Conservation (phyloP, 2,797 vertebrate species). For the Cyprinella venusta region DNA sequence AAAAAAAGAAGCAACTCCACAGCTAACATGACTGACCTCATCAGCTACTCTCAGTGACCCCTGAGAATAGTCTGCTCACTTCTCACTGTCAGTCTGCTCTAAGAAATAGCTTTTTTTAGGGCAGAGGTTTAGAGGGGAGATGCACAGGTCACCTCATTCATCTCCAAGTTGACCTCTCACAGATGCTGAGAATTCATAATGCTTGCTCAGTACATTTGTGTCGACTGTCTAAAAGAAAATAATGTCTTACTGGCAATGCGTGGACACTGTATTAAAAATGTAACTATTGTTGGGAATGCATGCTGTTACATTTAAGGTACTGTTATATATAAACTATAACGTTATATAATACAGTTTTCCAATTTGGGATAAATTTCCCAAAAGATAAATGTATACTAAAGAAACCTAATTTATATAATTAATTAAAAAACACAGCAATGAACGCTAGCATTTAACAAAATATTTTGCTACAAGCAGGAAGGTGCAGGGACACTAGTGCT, state of each 20-base stretch:
- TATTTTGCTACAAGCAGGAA: neutral
- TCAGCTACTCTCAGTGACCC: conserved; percentile 37
- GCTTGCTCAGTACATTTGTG: conserved; percentile 1
- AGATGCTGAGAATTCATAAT: conserved; percentile 11
- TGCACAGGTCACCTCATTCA: conserved; percentile 12
- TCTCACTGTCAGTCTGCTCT: conserved; percentile 15
- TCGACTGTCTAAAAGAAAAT: neutral
- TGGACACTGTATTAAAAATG: neutral
- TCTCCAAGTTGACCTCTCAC: neutral
- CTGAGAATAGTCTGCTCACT: conserved; percentile 8
- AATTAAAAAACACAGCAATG: neutral
- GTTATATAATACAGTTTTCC: neutral
- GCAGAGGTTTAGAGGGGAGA: conserved; percentile 8
- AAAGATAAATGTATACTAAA: neutral
- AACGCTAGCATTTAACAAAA: neutral
- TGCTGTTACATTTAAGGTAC: too few species aligned
- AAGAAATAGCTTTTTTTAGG: conserved; percentile 28
- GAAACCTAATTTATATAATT: neutral
- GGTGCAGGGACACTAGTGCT: neutral
- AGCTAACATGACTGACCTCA: conserved; percentile 30
- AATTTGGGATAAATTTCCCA: neutral
- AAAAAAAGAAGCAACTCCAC: conserved; percentile 1
- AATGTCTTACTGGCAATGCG: neutral
- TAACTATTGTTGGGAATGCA: neutral
- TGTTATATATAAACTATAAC: too few species aligned